A percentile compares a stretch with the other conserved stretches of the same genome.
These are phyloP conservation scores for Streptopelia turtur DNA, from an alignment of 2,797 vertebrate species.

Conservation along the genomic window DNA sequence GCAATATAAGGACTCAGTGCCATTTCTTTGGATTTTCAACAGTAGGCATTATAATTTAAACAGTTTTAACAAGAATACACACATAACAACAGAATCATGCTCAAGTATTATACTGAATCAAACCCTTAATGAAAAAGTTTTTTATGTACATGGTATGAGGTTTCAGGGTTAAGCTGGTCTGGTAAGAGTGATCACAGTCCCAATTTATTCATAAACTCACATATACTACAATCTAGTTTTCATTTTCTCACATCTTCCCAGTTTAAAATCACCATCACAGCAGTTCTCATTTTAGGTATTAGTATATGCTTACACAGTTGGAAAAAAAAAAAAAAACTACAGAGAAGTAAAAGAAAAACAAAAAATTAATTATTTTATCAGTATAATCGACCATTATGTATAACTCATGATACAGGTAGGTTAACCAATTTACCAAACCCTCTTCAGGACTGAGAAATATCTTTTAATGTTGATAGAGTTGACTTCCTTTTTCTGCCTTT, in stretches of 20 bases:
- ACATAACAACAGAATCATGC: background rate
- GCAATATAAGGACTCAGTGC: background rate
- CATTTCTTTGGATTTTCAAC: background rate
- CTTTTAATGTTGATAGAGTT: background rate
- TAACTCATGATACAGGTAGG: background rate
- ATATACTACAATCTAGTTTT: background rate
- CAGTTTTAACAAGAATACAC: background rate
- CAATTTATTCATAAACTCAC: background rate
- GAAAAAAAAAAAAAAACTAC: background rate
- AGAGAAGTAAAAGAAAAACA: background rate
- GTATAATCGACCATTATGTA: background rate
- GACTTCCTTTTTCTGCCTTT: background rate
- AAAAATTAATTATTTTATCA: background rate
- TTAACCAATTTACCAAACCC: background rate
- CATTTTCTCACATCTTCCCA: background rate
- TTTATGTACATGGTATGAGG: background rate
- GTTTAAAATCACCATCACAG: background rate
- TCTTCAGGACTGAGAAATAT: background rate
- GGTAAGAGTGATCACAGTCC: background rate
- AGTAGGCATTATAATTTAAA: background rate
- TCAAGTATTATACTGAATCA: background rate
- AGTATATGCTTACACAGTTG: background rate
- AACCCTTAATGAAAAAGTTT: background rate
- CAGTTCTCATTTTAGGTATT: background rate
- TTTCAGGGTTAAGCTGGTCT: background rate